A percentile compares a stretch with the other conserved stretches of the same genome.
These are phyloP conservation scores for Percopsis omiscomaycus DNA, from an alignment of 2,797 vertebrate species.

Conservation along the genomic window DNA sequence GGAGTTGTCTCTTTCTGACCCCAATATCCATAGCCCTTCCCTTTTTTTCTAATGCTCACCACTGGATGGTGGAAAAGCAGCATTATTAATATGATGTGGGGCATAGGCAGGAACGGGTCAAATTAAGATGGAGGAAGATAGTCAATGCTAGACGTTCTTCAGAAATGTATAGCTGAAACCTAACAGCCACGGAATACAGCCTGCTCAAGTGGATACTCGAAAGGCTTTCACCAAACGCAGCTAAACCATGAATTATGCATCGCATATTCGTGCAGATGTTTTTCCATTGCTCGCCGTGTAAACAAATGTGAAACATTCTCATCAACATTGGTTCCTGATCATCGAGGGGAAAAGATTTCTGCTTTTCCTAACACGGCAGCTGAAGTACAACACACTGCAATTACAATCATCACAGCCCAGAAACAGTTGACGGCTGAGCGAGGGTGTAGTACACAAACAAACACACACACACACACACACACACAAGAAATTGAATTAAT, in stretches of 20 bases:
- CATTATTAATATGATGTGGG: not conserved
- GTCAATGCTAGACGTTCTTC: not conserved
- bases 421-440: slow-evolving; percentile 1
- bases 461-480: not conserved
- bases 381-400: not conserved
- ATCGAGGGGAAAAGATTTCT: slow-evolving; percentile 9
- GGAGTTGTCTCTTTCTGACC: slow-evolving; percentile 34
- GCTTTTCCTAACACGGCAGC: slow-evolving; percentile 13
- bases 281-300: not conserved
- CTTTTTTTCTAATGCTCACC: slow-evolving; percentile 17
- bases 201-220: not conserved
- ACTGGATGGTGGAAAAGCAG: not conserved
- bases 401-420: slow-evolving; percentile 28
- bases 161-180: slow-evolving; percentile 6
- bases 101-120: not conserved
- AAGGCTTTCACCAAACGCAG: not conserved
- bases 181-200: slow-evolving; percentile 4
- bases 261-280: slow-evolving; percentile 6
- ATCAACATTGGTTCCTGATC: slow-evolving; percentile 8
- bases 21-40: not conserved
- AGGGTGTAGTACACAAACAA: not conserved
- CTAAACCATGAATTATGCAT: slow-evolving; percentile 37
- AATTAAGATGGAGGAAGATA: not conserved
- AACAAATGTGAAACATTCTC: slow-evolving; percentile 17
- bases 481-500: not conserved